These are phyloP conservation scores for Ostrea denselamellosa DNA, from an alignment of 1,140 invertebrate species.

Conservation along the genomic window DNA sequence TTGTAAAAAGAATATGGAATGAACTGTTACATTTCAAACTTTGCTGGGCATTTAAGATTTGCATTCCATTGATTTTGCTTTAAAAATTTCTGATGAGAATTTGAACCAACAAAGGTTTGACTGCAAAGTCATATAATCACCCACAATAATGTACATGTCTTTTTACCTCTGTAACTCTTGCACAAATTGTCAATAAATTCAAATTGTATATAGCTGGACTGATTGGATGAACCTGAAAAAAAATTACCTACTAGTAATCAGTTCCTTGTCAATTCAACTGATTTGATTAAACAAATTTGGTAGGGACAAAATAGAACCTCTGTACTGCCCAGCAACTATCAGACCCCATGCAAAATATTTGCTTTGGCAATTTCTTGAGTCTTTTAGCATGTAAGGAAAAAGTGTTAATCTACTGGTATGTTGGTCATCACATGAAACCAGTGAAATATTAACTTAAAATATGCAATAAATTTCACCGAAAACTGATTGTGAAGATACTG, in stretches of 20 bases:
- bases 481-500: not conserved
- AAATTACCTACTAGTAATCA: constrained; percentile 29
- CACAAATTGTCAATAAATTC: not conserved
- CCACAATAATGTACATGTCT: no score
- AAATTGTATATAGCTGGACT: not conserved
- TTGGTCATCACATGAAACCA: not conserved
- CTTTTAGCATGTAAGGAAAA: not conserved
- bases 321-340: constrained; percentile 14
- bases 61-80: no score
- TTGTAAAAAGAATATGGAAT: no score
- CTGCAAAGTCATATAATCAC: no score
- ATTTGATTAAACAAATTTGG: constrained; percentile 26
- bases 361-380: constrained; percentile 26
- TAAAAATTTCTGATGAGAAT: no score
- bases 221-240: constrained; percentile 5
- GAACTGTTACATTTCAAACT: no score
- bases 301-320: not conserved
- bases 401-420: not conserved
- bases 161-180: no score
- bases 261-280: constrained; percentile 20
- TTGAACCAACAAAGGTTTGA: no score
- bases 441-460: not conserved
- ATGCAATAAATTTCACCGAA: not conserved
- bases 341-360: constrained; percentile 21
- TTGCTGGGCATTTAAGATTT: no score